Evolutionary conservation across 1,140 invertebrate species (phyloP).

Genomic region (Andricus grossulariae): DNA sequence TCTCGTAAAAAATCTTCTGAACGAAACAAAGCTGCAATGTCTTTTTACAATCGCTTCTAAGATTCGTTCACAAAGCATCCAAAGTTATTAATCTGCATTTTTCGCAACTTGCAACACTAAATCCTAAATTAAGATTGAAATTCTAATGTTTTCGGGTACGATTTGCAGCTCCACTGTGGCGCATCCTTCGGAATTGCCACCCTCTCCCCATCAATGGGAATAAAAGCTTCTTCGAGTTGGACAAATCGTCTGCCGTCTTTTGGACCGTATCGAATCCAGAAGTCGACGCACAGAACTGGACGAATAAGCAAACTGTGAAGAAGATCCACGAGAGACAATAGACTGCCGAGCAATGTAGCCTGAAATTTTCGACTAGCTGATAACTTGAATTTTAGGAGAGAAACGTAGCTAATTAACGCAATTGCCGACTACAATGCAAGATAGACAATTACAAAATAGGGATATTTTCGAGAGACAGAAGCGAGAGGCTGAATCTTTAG

Average conservation of each 20-base stretch:
- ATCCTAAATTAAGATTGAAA: conserved; percentile 18
- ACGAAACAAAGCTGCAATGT: neutral
- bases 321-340: conserved; percentile 74
- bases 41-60: conserved; percentile 13
- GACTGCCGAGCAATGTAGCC: conserved; percentile 73
- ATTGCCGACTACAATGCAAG: conserved; percentile 41
- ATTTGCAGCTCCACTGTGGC: conserved; percentile 95
- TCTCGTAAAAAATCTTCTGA: neutral
- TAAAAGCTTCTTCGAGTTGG: conserved; percentile 70
- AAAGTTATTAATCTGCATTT: conserved; percentile 25
- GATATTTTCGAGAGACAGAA: conserved; percentile 15
- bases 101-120: neutral
- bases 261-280: conserved; percentile 29
- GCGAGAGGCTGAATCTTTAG: conserved; percentile 23
- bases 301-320: conserved; percentile 45
- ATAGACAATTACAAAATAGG: conserved; percentile 38
- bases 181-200: conserved; percentile 96
- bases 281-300: conserved; percentile 39
- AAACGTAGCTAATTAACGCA: conserved; percentile 49
- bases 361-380: conserved; percentile 69
- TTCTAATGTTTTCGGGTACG: conserved; percentile 54
- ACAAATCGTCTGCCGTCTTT: conserved; percentile 35
- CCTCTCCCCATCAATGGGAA: conserved; percentile 98
- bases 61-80: conserved; percentile 7
- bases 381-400: conserved; percentile 42